These are phyloP conservation scores for Rhabdomys dilectus DNA, from an alignment of 2,113 vertebrate genomes.

Conservation along the genomic window DNA sequence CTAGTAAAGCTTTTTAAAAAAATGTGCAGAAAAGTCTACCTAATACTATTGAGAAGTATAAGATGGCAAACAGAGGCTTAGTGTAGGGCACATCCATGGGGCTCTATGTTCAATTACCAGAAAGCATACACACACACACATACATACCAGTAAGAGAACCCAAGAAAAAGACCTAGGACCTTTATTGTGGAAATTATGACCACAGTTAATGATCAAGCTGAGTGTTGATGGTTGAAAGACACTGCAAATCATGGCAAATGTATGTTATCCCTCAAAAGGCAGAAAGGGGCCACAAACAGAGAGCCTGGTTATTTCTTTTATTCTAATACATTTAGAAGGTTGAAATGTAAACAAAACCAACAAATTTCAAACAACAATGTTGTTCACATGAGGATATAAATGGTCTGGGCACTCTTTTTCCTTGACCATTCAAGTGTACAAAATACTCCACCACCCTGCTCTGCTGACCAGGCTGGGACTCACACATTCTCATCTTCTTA, in stretches of 20 bases:
- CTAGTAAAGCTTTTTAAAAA: neutral
- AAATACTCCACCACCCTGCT: accelerated
- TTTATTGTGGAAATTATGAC: neutral
- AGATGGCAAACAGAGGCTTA: neutral
- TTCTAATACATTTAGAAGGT: neutral
- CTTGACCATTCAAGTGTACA: accelerated
- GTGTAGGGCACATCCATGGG: neutral
- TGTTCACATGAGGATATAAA: neutral
- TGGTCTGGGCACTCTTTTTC: accelerated
- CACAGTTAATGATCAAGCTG: no score
- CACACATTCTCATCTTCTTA: neutral
- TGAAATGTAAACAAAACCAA: neutral
- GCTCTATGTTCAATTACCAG: neutral
- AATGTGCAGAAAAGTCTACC: neutral
- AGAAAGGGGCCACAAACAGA: neutral
- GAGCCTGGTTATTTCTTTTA: neutral
- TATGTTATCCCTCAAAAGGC: neutral
- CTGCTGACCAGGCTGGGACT: neutral
- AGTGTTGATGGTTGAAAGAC: neutral
- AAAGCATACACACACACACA: neutral
- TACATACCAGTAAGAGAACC: neutral
- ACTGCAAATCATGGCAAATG: neutral
- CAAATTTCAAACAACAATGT: neutral
- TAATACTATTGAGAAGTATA: neutral
- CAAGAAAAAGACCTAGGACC: neutral